A percentile compares a stretch with the other conserved stretches of the same genome.
phyloP scores from a whole-genome alignment of 1,140 invertebrate species.

The Ceratosolen fusciceps region DNA sequence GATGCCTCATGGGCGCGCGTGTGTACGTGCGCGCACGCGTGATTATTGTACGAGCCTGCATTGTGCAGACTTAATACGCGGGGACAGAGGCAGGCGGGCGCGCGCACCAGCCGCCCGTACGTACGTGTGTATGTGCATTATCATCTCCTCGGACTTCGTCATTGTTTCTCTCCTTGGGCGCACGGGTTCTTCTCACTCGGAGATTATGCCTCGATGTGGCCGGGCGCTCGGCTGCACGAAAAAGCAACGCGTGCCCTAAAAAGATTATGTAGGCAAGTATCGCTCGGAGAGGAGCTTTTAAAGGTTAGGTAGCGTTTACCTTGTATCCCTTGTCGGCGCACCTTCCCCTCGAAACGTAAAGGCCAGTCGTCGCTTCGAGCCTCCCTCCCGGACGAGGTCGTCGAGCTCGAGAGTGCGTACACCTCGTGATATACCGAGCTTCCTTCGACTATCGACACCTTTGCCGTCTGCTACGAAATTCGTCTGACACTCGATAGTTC shows the following conservation, averaged over 20 bases:
- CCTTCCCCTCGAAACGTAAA: not conserved
- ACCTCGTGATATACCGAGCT: not conserved
- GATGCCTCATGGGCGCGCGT: too few relatives aligned
- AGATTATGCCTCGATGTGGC: slow-evolving; percentile 7
- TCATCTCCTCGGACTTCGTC: not conserved
- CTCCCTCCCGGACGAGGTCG: not conserved
- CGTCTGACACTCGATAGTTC: not conserved
- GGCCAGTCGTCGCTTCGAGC: not conserved
- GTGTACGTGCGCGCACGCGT: not conserved
- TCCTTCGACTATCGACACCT: not conserved
- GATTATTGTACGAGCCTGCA: too few relatives aligned
- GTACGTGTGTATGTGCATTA: not conserved
- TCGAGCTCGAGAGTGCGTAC: not conserved
- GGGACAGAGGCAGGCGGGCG: too few relatives aligned
- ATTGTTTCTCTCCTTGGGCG: slow-evolving; percentile 35
- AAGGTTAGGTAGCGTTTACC: slow-evolving; percentile 32
- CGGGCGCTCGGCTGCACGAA: slow-evolving; percentile 5
- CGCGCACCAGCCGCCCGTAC: not conserved
- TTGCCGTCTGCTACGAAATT: slow-evolving; percentile 35
- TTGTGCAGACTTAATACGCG: too few relatives aligned
- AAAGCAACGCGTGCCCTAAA: not conserved
- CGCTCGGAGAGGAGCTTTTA: slow-evolving; percentile 6
- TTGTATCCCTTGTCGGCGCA: not conserved
- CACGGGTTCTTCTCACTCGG: not conserved
- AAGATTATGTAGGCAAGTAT: not conserved